Base-by-base conservation (phyloP, 2,113 vertebrate genomes). In the Riparia riparia region DNA sequence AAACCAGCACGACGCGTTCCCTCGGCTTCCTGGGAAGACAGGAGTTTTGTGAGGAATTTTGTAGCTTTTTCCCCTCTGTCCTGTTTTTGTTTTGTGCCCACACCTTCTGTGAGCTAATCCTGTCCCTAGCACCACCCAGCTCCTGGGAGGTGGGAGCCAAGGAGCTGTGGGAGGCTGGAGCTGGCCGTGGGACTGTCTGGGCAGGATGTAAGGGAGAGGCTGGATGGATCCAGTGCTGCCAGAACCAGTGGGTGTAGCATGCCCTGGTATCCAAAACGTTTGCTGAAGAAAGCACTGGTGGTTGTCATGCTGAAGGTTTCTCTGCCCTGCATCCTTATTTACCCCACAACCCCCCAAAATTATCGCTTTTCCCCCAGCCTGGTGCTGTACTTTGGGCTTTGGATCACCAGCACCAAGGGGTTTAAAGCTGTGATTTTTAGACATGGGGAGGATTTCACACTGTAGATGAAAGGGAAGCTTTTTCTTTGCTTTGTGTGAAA, bases 331-430 rank as follows among this genome's bases (percentile, higher is more conserved):
- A 5, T 64, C 65, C 37, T 79, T 34, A 50, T 58, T 64, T 50
- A 41, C 4, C 16, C 12, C 3, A 74, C 39, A 53, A 24, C 1
- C 4, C 4, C 5, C 21, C 0, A 5, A 8, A 25, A 39, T 15
- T 3, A 28, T 45, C 32, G 15, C 19, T 17, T 41, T 79, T 53
- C 26, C 49, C 16, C 47, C 17, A 53, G 34, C 19, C 42, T 44
- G 26, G 17, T 49, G 47, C 26, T 10, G 5, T 57, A 20, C 7
- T 41, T 25, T 2, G 4, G 51, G 42, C 22, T 49, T 60, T 19
- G 54, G 25, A 17, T 39, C 39, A 24, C 19, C 1, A 4, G 31
- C 45, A 85, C 61, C 31, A 9, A 65, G 49, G 49, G 61, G 37
- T 44, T 20, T 31, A 28, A 6, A 80, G 28, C 42, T 76, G 50